phyloP scores from a whole-genome alignment of 2,113 vertebrate genomes.

The Meleagris gallopavo region DNA sequence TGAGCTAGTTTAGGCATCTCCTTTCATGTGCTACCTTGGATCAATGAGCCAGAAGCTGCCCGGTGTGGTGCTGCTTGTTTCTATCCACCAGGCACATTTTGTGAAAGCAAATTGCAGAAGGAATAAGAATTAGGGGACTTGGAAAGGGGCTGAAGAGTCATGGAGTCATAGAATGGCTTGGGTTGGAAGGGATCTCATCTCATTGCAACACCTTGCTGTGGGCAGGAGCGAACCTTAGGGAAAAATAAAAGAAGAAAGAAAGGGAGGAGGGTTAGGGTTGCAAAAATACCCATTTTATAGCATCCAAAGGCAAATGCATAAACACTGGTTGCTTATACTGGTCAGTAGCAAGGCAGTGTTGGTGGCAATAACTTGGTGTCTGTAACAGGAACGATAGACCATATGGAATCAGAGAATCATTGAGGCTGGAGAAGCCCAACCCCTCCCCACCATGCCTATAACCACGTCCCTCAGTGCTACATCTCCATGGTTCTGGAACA shows the following conservation, averaged over 20 bases:
- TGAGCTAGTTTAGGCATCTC: not conserved
- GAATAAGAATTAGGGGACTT: accelerated
- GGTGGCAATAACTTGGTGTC: not conserved
- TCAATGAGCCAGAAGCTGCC: not conserved
- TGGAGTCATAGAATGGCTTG: too few relatives aligned
- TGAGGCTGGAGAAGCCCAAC: too few relatives aligned
- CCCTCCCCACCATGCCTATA: too few relatives aligned
- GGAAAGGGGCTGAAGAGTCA: not conserved
- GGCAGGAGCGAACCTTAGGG: not conserved
- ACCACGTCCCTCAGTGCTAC: too few relatives aligned
- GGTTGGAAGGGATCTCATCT: too few relatives aligned
- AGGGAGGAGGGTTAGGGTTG: not conserved
- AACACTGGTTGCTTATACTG: accelerated
- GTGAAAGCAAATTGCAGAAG: not conserved
- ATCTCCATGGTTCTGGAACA: too few relatives aligned
- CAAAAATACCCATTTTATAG: not conserved
- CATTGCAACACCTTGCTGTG: too few relatives aligned
- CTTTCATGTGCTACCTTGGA: not conserved
- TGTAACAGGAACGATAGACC: not conserved
- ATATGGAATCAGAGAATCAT: too few relatives aligned
- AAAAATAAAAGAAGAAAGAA: not conserved
- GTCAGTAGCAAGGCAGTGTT: not conserved
- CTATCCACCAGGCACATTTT: accelerated
- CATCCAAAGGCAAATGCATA: not conserved
- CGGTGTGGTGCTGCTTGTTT: accelerated